Percentiles rank a stretch among this genome's conserved stretches.
Evolutionary conservation across 1,140 invertebrate species (phyloP).

Genomic region (Cepaea nemoralis): DNA sequence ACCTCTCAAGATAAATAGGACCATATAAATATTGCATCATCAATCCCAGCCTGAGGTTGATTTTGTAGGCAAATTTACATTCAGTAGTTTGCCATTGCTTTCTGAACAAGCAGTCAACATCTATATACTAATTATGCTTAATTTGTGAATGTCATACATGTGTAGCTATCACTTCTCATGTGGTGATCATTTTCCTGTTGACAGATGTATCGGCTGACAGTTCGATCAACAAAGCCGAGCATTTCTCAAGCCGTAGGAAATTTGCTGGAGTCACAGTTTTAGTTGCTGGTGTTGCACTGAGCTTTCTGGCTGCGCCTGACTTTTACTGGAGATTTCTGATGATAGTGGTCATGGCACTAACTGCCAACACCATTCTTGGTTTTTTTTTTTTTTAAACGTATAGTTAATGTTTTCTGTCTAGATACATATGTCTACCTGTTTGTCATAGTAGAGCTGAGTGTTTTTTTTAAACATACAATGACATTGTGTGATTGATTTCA

Average conservation of each 20-base stretch:
- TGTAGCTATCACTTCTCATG: too few species aligned
- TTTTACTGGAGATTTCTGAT: neutral
- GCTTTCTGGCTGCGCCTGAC: neutral
- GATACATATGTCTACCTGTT: neutral
- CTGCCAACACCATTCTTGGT: neutral
- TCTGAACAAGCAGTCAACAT: too few species aligned
- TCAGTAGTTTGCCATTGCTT: too few species aligned
- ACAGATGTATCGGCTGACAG: slow-evolving; percentile 97
- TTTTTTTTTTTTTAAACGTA: neutral
- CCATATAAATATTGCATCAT: too few species aligned
- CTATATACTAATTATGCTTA: too few species aligned
- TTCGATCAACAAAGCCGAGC: slow-evolving; percentile 94
- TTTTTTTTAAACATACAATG: neutral
- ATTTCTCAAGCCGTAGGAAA: slow-evolving; percentile 79
- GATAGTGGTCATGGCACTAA: neutral
- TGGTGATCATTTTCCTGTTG: slow-evolving; percentile 69
- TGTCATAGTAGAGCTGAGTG: neutral
- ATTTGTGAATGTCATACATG: too few species aligned
- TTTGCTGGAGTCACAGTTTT: slow-evolving; percentile 72
- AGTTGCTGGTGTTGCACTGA: neutral
- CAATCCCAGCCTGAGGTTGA: too few species aligned
- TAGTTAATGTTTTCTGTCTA: neutral
- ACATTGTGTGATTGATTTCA: neutral
- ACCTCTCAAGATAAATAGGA: too few species aligned
- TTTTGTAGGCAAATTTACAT: too few species aligned